Percentiles rank a stretch among this genome's conserved stretches.
Conservation (phyloP, 2,888 invertebrate genomes). For the Bhutanitis thaidina region DNA sequence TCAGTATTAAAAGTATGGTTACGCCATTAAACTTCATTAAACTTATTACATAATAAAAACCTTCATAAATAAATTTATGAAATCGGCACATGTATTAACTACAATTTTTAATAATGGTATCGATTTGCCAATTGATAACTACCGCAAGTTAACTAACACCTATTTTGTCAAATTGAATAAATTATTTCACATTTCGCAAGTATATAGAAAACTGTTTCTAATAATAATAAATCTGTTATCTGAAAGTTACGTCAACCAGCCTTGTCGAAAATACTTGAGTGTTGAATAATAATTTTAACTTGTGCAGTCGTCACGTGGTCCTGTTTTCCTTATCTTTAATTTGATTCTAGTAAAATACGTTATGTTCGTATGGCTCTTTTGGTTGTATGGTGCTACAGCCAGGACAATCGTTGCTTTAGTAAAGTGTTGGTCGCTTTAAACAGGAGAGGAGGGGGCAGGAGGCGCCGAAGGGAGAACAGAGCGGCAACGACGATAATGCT, state of each 20-base stretch:
- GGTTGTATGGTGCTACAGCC: conserved; percentile 27
- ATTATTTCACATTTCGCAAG: neutral
- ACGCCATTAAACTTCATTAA: too few species aligned
- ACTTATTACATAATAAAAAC: too few species aligned
- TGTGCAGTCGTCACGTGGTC: conserved; percentile 45
- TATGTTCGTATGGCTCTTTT: conserved; percentile 44
- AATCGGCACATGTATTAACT: too few species aligned
- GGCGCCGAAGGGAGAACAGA: conserved; percentile 63
- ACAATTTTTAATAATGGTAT: too few species aligned
- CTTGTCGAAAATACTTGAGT: conserved; percentile 42
- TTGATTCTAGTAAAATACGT: conserved; percentile 52
- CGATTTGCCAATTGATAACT: too few species aligned
- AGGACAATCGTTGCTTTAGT: conserved; percentile 32
- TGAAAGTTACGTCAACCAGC: conserved; percentile 40
- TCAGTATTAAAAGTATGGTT: too few species aligned
- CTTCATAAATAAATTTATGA: too few species aligned
- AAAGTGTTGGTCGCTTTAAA: conserved; percentile 50
- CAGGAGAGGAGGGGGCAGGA: conserved; percentile 62
- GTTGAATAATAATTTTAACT: conserved; percentile 36
- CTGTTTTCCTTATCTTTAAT: conserved; percentile 51
- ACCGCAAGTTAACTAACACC: neutral
- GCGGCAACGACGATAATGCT: conserved; percentile 59
- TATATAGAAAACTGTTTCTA: conserved; percentile 22
- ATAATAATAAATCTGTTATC: conserved; percentile 36
- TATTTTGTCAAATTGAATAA: neutral